A percentile compares a stretch with the other conserved stretches of the same genome.
These are phyloP conservation scores for Eilema griseolum DNA, from an alignment of 2,888 invertebrate species.

Conservation along the genomic window DNA sequence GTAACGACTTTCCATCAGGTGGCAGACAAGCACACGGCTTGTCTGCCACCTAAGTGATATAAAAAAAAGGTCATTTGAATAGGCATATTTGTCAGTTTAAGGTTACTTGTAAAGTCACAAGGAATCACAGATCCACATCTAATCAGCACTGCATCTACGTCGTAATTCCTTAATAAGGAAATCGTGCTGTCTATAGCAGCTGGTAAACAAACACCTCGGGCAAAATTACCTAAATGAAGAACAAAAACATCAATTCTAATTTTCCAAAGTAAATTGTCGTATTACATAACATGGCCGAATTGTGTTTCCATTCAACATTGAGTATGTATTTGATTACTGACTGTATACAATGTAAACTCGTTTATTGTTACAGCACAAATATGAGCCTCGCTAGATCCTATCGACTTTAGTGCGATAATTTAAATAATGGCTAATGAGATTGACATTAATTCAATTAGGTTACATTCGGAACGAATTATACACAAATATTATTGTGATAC, in stretches of 20 bases:
- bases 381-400: conserved; percentile 1
- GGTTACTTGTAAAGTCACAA: background rate
- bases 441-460: background rate
- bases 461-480: too few relatives aligned
- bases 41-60: too few relatives aligned
- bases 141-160: too few relatives aligned
- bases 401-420: conserved; percentile 6
- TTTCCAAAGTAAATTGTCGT: background rate
- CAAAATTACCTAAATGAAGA: background rate
- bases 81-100: background rate
- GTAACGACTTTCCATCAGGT: too few relatives aligned
- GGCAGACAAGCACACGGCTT: too few relatives aligned
- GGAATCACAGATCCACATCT: too few relatives aligned
- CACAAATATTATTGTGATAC: too few relatives aligned
- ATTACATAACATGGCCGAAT: conserved; percentile 8
- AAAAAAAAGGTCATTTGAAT: too few relatives aligned
- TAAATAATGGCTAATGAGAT: conserved; percentile 1
- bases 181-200: too few relatives aligned
- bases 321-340: conserved; percentile 28
- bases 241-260: background rate
- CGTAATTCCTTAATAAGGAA: background rate
- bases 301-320: background rate
- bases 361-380: conserved; percentile 24
- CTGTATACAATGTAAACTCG: conserved; percentile 26
- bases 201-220: too few relatives aligned